These are phyloP conservation scores for Sebastes umbrosus DNA, from an alignment of 2,797 vertebrate species.

Conservation along the genomic window DNA sequence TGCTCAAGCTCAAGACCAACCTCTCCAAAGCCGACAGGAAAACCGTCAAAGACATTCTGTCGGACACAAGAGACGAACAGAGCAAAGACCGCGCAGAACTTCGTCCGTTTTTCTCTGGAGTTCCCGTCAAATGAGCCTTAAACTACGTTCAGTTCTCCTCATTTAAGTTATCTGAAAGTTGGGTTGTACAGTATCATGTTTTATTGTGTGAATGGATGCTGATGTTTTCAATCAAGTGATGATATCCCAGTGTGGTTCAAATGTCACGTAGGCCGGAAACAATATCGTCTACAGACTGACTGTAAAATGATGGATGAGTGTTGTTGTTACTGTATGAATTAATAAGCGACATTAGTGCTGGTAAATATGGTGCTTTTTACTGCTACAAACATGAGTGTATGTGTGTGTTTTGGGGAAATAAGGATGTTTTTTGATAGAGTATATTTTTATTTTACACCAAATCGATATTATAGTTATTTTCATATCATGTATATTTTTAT, in stretches of 20 bases:
- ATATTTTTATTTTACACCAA: background rate
- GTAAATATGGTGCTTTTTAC: background rate
- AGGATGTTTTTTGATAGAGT: fast-evolving
- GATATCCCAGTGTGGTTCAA: background rate
- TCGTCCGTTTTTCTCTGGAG: slow-evolving; percentile 71
- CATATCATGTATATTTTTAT: background rate
- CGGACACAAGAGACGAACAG: slow-evolving; percentile 12
- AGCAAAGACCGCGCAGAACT: fast-evolving
- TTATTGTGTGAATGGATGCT: background rate
- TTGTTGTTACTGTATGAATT: background rate
- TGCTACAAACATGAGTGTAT: background rate
- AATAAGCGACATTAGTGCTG: background rate
- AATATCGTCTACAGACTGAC: background rate
- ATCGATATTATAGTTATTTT: background rate
- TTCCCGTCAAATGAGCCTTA: slow-evolving; percentile 28
- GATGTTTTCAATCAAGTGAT: background rate
- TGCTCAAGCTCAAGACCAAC: slow-evolving; percentile 73
- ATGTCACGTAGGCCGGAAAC: background rate
- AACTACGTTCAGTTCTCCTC: background rate
- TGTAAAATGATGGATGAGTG: background rate
- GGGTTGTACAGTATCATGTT: background rate
- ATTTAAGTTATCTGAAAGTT: background rate
- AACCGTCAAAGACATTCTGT: slow-evolving; percentile 52
- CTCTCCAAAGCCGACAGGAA: slow-evolving; percentile 46
- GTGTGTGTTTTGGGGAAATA: background rate